Evolutionary conservation across 2,888 invertebrate species (phyloP), one percentile per base, ranked within the genome.

Genomic region (Pollenia labialis): DNA sequence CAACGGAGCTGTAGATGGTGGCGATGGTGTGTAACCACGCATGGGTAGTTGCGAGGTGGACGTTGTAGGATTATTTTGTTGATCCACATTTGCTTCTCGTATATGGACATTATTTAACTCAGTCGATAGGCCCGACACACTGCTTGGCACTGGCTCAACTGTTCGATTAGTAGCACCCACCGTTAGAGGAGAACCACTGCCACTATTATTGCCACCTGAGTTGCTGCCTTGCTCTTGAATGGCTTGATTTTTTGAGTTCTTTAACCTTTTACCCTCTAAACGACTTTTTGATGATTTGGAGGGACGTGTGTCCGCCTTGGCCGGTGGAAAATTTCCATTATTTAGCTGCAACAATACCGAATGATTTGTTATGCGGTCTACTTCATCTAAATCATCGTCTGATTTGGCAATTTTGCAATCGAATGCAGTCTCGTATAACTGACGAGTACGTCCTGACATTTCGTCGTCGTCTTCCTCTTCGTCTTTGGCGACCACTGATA

Each of bases 341-440:
- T 93, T 94, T 11, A 94, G 91, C 92, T 96, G 95, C 81, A 96
- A 93, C 75, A 97, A 94, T 72, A 96, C 95, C 14, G 97, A 96
- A 90, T 97, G 97, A 91, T 97, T 97, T 89, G 96, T 96, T 87
- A 97, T 95, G 85, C 96, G 95, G 90, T 97, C 97, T 74, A 97
- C 95, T 91, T 97, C 97, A 91, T 97, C 95, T 89, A 97, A 96
- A 89, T 96, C 96, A 90, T 96, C 96, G 90, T 96, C 96, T 10
- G 97, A 97, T 88, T 96, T 96, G 91, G 96, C 96, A 90, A 97
- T 96, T 93, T 97, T 97, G 93, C 97, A 97, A 93, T 97, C 97
- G 93, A 97, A 97, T 83, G 97, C 97, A 81, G 97, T 97, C 94
- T 97, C 97, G 93, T 97, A 97, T 80, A 97, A 95, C 93, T 97